phyloP scores from a whole-genome alignment of 2,113 vertebrate genomes.

The Rallus limicola region DNA sequence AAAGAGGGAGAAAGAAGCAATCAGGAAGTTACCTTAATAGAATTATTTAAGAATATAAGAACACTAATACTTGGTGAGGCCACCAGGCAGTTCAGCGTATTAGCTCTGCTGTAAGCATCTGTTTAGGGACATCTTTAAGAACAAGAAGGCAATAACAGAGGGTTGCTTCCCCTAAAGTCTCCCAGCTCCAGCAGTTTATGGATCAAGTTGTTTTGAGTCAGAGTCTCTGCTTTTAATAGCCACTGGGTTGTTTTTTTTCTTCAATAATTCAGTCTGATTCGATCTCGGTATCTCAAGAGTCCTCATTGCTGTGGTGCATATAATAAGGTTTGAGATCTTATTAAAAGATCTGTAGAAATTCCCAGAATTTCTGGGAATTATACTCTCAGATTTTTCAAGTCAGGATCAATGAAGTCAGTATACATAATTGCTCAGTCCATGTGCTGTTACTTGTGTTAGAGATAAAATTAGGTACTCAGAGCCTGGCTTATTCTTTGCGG shows the following conservation, averaged over 20 bases:
- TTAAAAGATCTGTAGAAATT: background rate
- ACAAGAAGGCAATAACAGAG: background rate
- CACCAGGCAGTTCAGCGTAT: background rate
- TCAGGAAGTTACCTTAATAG: background rate
- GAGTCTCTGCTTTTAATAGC: background rate
- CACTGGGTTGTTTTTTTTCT: accelerated
- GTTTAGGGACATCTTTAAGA: background rate
- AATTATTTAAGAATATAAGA: background rate
- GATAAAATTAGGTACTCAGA: background rate
- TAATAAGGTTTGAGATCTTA: background rate
- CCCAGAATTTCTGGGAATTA: background rate
- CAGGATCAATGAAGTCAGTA: background rate
- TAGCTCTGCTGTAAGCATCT: background rate
- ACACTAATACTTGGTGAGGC: background rate
- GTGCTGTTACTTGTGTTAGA: background rate
- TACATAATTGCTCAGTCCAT: background rate
- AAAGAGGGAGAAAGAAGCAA: background rate
- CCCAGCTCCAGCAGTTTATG: background rate
- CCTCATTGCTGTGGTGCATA: background rate
- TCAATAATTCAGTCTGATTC: background rate
- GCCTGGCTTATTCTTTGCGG: background rate
- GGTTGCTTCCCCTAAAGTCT: background rate
- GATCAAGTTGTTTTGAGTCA: background rate
- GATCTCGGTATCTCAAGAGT: background rate
- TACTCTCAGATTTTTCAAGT: background rate